Base-by-base conservation (phyloP, 2,113 vertebrate species). In the Silurus meridionalis region DNA sequence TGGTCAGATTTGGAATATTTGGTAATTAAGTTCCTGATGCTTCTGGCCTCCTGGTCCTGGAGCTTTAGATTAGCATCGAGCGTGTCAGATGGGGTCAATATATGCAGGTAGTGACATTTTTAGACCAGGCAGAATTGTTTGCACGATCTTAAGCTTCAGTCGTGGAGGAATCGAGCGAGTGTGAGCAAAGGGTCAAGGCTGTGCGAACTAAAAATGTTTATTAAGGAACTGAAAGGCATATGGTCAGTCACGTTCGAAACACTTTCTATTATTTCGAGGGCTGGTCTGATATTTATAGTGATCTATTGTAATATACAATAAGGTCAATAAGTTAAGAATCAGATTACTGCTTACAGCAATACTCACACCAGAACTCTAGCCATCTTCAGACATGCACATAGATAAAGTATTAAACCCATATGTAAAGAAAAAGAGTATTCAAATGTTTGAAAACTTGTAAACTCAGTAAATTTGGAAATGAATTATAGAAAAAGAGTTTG, bases 91-190 rank as follows among this genome's bases (percentile, higher is more conserved):
- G 52, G 50, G 84, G 85, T 86, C 69, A 86, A 82, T 83, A 80
- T 82, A 86, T 82, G 69, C 85, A 83, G 80, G 50, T 46, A 53
- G 48, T 86, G 80, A 82, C 79, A 86, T 86, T 86, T 86, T 77
- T 60, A 53, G 21, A 67, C 72, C 79, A 66, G n/a, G 60, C 17
- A 28, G 87, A 46, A 84, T 50, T 53, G 57, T 82, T 74, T 82
- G 85, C 67, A 86, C 71, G 67, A 66, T 82, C 80, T 63, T 74
- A 81, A 74, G 64, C 78, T n/a, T 72, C 15, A 14, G 82, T 58
- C 25, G n/a, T 58, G 52, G 52, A 72, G 66, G 64, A 63, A 63
- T 72, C 7, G 83, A 63, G 57, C 14, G 69, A 63, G 83, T 19
- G 55, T 61, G 50, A 61, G 67, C 28, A 15, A 83, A 50, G 83